Evolutionary conservation across 2,113 vertebrate species (phyloP).

Genomic region (Phrynocephalus versicolor): DNA sequence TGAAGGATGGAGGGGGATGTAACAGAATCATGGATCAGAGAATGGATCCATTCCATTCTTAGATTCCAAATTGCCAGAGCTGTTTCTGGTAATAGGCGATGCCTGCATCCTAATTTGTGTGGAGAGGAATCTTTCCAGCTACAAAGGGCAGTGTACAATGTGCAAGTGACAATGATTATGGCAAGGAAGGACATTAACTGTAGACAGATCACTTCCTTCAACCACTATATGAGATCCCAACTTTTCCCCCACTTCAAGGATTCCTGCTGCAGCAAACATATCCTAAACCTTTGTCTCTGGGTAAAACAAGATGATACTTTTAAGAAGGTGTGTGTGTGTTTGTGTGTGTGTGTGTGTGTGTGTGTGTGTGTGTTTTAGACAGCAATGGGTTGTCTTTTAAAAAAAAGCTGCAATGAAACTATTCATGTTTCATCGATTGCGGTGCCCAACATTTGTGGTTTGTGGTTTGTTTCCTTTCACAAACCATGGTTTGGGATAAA

Average conservation of each 20-base stretch:
- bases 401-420: no score
- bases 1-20: background rate
- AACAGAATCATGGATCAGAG: background rate
- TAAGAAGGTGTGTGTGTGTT: no score
- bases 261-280: background rate
- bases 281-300: background rate
- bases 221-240: background rate
- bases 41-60: background rate
- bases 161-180: background rate
- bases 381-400: no score
- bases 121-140: background rate
- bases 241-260: background rate
- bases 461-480: no score
- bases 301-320: background rate
- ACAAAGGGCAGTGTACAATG: background rate
- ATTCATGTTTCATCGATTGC: no score
- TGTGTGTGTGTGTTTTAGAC: no score
- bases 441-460: no score
- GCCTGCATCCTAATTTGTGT: background rate
- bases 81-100: background rate
- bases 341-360: no score
- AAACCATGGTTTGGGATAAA: no score
- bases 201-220: background rate
- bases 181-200: background rate
- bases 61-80: background rate